Conservation (phyloP, 2,113 vertebrate species). For the Ammodytes marinus region DNA sequence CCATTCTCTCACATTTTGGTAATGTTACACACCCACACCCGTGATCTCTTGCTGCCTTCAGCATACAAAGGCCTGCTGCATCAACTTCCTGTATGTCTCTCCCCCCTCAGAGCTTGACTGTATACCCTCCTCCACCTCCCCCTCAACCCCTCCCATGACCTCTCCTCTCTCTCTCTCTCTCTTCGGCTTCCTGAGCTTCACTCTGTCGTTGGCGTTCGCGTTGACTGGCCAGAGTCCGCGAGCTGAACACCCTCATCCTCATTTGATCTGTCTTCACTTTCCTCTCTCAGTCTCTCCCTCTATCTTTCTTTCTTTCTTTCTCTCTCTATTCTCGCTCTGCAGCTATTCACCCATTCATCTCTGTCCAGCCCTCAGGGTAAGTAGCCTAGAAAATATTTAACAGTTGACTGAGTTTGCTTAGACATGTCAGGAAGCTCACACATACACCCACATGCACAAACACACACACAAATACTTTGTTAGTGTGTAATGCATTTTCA, state of each 20-base stretch:
- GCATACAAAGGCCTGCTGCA: conserved; percentile 16
- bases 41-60: neutral
- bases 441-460: conserved; percentile 19
- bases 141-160: conserved; percentile 55
- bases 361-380: conserved; percentile 77
- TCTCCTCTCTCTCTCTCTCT: conserved; percentile 63
- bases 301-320: neutral
- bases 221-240: conserved; percentile 94
- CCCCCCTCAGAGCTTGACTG: conserved; percentile 36
- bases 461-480: conserved; percentile 31
- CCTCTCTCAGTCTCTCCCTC: conserved; percentile 40
- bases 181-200: conserved; percentile 75
- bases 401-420: conserved; percentile 65
- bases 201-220: conserved; percentile 87
- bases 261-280: conserved; percentile 40
- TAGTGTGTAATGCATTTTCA: conserved; percentile 30
- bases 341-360: conserved; percentile 57
- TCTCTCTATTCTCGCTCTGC: conserved; percentile 23
- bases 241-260: conserved; percentile 76
- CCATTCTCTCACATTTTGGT: neutral
- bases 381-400: conserved; percentile 74
- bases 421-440: conserved; percentile 31
- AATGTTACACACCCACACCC: neutral
- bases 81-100: conserved; percentile 56
- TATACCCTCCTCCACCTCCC: conserved; percentile 66